These are phyloP conservation scores for Drosophila bocqueti DNA, from an alignment of 1,140 invertebrate species.

Conservation along the genomic window DNA sequence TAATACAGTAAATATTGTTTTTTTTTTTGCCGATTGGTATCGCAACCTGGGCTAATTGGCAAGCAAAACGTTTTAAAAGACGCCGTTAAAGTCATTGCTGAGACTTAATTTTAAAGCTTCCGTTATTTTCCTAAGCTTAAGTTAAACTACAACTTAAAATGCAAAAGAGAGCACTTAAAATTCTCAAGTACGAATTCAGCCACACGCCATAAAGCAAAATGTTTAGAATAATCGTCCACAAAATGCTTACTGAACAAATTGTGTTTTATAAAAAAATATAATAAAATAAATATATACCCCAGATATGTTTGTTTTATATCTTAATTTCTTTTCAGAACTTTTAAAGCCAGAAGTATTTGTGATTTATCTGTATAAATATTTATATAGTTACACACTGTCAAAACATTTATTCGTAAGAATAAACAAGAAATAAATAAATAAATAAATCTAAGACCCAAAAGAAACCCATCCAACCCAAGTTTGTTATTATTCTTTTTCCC, in stretches of 20 bases:
- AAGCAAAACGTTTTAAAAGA: neutral
- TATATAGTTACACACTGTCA: neutral
- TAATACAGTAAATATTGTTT: conserved; percentile 33
- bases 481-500: neutral
- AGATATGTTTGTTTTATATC: neutral
- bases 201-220: neutral
- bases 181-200: neutral
- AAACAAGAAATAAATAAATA: neutral
- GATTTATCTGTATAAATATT: neutral
- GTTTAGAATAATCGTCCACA: neutral
- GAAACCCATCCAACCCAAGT: neutral
- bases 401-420: neutral
- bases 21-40: conserved; percentile 3
- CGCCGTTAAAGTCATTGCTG: rapidly evolving
- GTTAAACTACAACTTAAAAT: rapidly evolving
- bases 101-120: neutral
- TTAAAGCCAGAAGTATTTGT: neutral
- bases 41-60: neutral
- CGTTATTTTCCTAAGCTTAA: neutral
- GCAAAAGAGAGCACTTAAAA: too few species aligned
- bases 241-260: neutral
- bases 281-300: rapidly evolving
- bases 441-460: neutral
- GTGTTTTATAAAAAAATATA: too few species aligned
- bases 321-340: neutral